Conservation (phyloP, 2,113 vertebrate genomes). For the Solea senegalensis region DNA sequence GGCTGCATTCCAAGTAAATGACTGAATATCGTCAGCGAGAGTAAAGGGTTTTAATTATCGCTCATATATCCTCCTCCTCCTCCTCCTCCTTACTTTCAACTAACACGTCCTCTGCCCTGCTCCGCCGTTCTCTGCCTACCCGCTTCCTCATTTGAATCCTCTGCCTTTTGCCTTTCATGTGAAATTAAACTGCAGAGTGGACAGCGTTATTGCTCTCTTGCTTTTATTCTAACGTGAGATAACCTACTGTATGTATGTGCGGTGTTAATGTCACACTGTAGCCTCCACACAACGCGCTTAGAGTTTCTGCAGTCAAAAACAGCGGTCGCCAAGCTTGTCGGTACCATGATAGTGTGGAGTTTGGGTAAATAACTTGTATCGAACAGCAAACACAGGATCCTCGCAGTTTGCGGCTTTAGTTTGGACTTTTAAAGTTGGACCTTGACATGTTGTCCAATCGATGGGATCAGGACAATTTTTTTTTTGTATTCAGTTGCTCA, state of each 20-base stretch:
- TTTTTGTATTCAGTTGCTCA: too few relatives aligned
- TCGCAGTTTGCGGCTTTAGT: too few relatives aligned
- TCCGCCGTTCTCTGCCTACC: neutral
- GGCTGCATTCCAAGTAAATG: too few relatives aligned
- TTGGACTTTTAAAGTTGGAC: too few relatives aligned
- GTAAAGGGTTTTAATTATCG: neutral
- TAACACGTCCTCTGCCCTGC: neutral
- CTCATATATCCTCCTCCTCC: neutral
- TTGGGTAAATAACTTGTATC: constrained; percentile 13
- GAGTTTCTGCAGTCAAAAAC: neutral
- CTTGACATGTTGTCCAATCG: too few relatives aligned
- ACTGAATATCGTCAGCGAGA: neutral
- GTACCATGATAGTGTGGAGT: neutral
- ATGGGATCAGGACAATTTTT: too few relatives aligned
- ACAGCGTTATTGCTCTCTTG: neutral
- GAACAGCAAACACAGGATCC: constrained; percentile 20
- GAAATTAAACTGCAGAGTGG: neutral
- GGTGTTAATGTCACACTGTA: neutral
- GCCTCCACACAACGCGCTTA: neutral
- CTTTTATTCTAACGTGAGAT: neutral
- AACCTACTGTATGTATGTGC: neutral
- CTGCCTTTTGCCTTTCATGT: constrained; percentile 11
- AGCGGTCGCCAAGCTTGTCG: neutral
- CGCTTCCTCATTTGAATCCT: neutral
- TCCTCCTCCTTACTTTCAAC: too few relatives aligned